phyloP scores from a whole-genome alignment of 2,113 vertebrate genomes.

The Rhipidura dahli region DNA sequence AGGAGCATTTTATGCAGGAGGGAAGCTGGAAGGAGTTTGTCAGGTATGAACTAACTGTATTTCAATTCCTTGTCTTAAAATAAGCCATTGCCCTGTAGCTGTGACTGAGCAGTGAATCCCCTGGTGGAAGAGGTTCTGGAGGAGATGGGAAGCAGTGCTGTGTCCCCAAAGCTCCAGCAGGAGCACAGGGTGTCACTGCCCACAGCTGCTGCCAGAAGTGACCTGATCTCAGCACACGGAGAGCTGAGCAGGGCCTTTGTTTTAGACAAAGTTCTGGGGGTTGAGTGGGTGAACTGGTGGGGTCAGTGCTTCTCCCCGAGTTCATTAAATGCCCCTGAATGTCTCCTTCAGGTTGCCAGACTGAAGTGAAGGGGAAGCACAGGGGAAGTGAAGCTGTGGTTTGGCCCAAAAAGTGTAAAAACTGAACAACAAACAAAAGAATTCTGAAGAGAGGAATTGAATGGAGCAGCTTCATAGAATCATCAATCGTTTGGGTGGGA shows the following conservation, averaged over 20 bases:
- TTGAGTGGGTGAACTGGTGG: not conserved
- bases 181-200: not conserved
- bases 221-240: not conserved
- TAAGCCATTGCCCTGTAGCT: not conserved
- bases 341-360: not conserved
- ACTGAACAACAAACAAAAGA: not conserved
- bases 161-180: not conserved
- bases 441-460: not conserved
- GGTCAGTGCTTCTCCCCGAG: not conserved
- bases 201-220: not conserved
- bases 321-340: not conserved
- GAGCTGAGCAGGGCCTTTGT: not conserved
- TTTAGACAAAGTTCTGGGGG: not conserved
- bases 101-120: not conserved
- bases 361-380: not conserved
- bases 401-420: not conserved
- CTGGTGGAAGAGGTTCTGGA: not conserved
- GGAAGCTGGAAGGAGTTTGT: not conserved
- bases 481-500: not conserved
- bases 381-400: not conserved
- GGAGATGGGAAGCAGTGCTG: not conserved
- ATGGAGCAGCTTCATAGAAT: not conserved
- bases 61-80: not conserved
- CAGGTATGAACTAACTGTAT: not conserved
- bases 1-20: not conserved